A percentile compares a stretch with the other conserved stretches of the same genome.
Conservation (phyloP, 2,888 invertebrate species). For the Brenthis hecate region DNA sequence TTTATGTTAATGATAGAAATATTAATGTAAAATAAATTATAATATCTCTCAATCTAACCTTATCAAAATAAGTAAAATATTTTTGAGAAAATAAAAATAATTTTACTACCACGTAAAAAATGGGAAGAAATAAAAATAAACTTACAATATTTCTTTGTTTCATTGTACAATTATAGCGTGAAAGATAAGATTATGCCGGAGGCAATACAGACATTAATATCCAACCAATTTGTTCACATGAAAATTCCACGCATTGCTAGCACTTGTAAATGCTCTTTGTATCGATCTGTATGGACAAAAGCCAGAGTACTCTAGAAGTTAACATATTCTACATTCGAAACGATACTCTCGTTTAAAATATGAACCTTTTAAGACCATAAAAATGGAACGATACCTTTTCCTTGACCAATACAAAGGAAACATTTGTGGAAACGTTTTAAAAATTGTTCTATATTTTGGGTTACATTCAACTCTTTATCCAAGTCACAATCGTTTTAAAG, state of each 20-base stretch:
- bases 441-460: slow-evolving; percentile 1
- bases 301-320: slow-evolving; percentile 7
- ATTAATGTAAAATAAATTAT: too few species aligned
- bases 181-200: too few species aligned
- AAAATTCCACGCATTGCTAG: not conserved
- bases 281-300: slow-evolving; percentile 11
- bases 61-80: too few species aligned
- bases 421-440: slow-evolving; percentile 15
- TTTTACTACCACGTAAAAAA: too few species aligned
- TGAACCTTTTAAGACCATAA: slow-evolving; percentile 9
- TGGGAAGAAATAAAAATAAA: too few species aligned
- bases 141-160: too few species aligned
- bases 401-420: slow-evolving; percentile 15
- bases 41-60: too few species aligned
- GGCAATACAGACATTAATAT: too few species aligned
- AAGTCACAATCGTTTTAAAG: not conserved
- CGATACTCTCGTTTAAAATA: slow-evolving; percentile 17
- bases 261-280: slow-evolving; percentile 9
- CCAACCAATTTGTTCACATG: not conserved
- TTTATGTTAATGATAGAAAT: too few species aligned
- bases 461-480: not conserved
- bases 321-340: slow-evolving; percentile 16
- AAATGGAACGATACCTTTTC: slow-evolving; percentile 19
- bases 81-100: too few species aligned
- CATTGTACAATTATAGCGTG: too few species aligned